Percentiles rank a stretch among this genome's conserved stretches.
These are phyloP conservation scores for Ypsolopha sequella DNA, from an alignment of 2,888 invertebrate genomes.

Conservation along the genomic window DNA sequence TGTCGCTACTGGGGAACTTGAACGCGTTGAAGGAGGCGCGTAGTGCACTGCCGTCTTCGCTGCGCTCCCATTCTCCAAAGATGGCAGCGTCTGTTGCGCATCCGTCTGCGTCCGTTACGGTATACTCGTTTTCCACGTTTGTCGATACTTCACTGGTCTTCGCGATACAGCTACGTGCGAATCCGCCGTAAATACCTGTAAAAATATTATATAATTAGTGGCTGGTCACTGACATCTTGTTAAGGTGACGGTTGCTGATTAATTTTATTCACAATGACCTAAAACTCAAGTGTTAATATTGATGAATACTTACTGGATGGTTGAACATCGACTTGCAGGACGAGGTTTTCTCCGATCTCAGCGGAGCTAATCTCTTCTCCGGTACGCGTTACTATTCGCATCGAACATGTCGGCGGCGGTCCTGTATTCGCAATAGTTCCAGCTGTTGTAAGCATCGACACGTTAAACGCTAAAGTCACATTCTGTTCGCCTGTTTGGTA, in stretches of 20 bases:
- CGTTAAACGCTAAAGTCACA: slow-evolving; percentile 93
- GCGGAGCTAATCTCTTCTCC: slow-evolving; percentile 92
- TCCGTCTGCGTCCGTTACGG: slow-evolving; percentile 93
- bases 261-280: background rate
- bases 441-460: slow-evolving; percentile 94
- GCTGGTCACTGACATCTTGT: background rate
- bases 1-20: slow-evolving; percentile 95
- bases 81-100: slow-evolving; percentile 94
- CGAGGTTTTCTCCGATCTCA: slow-evolving; percentile 91
- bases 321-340: slow-evolving; percentile 87
- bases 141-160: slow-evolving; percentile 86
- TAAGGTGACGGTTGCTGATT: too few relatives aligned
- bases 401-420: slow-evolving; percentile 91
- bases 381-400: slow-evolving; percentile 89
- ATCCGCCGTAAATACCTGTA: slow-evolving; percentile 91
- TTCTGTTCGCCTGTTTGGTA: slow-evolving; percentile 95
- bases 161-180: slow-evolving; percentile 92
- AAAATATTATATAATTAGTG: slow-evolving; percentile 5
- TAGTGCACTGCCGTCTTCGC: slow-evolving; percentile 85
- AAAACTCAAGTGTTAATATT: background rate
- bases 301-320: slow-evolving; percentile 72
- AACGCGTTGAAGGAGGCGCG: slow-evolving; percentile 93
- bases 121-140: slow-evolving; percentile 89
- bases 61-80: slow-evolving; percentile 94
- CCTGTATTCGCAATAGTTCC: slow-evolving; percentile 96